Percentiles rank a stretch among this genome's conserved stretches.
Conservation (phyloP, 2,888 invertebrate species). For the Aspidiotus destructor region DNA sequence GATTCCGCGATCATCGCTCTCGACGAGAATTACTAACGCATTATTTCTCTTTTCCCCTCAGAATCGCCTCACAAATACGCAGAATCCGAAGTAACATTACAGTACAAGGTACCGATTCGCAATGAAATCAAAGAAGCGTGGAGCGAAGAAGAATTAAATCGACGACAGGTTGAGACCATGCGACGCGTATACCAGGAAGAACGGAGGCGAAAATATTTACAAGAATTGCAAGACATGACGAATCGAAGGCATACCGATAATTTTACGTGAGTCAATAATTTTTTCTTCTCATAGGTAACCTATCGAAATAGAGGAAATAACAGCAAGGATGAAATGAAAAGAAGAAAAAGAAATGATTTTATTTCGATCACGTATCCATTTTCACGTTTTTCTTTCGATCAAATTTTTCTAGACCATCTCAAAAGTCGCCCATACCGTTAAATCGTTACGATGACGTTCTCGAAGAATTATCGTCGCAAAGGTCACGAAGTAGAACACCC, state of each 20-base stretch:
- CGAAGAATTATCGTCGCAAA: slow-evolving; percentile 48
- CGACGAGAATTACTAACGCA: too few species aligned
- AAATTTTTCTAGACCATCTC: slow-evolving; percentile 54
- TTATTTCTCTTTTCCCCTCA: background rate
- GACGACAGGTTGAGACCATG: slow-evolving; percentile 83
- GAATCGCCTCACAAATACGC: slow-evolving; percentile 82
- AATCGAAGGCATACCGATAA: slow-evolving; percentile 80
- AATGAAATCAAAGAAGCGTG: slow-evolving; percentile 71
- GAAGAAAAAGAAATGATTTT: background rate
- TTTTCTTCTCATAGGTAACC: background rate
- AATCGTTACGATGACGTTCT: slow-evolving; percentile 87
- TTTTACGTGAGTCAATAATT: background rate
- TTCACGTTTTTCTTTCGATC: slow-evolving; percentile 11
- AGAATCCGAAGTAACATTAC: slow-evolving; percentile 88
- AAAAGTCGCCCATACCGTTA: slow-evolving; percentile 83
- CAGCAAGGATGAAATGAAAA: too few species aligned
- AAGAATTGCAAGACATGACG: slow-evolving; percentile 89
- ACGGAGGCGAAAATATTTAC: slow-evolving; percentile 77
- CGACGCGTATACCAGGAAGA: slow-evolving; percentile 81
- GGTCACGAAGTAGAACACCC: slow-evolving; percentile 51
- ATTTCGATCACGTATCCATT: background rate
- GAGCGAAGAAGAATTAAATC: slow-evolving; percentile 79
- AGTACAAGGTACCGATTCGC: slow-evolving; percentile 80
- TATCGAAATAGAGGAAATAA: background rate
- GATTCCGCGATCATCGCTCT: too few species aligned